These are phyloP conservation scores for Branchipolynoe longqiensis DNA, from an alignment of 2,888 invertebrate species.

Conservation along the genomic window DNA sequence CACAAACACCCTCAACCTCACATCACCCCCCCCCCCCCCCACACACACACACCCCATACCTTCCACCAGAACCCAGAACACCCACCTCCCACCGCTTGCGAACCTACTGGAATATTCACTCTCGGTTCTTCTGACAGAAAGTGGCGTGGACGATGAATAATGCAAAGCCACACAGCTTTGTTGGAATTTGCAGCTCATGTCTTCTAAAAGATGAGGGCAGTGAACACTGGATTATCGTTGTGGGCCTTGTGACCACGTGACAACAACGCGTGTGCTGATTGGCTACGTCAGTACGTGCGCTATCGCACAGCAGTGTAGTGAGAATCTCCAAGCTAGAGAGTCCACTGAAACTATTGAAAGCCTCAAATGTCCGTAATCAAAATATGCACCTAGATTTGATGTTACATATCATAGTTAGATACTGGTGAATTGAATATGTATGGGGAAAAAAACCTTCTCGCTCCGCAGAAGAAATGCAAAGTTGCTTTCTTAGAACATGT, in stretches of 20 bases:
- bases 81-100: background rate
- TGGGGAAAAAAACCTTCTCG: too few species aligned
- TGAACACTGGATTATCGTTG: constrained; percentile 5
- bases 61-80: background rate
- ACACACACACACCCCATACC: background rate
- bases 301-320: too few species aligned
- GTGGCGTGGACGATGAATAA: constrained; percentile 27
- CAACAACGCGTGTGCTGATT: constrained; percentile 20
- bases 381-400: too few species aligned
- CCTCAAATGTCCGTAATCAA: too few species aligned
- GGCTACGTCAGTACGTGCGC: too few species aligned
- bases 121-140: constrained; percentile 28
- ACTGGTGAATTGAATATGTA: too few species aligned
- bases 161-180: constrained; percentile 24
- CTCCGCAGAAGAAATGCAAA: too few species aligned
- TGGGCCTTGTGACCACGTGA: constrained; percentile 7
- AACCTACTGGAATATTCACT: constrained; percentile 2
- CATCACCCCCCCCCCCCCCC: constrained; percentile 5
- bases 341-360: too few species aligned
- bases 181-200: constrained; percentile 41
- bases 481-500: too few species aligned
- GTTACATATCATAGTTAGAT: too few species aligned
- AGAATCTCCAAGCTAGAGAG: too few species aligned
- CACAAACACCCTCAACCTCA: too few species aligned
- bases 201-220: background rate